Percentiles rank a stretch among this genome's conserved stretches.
Conservation (phyloP, 2,888 invertebrate species). For the Sarcophaga caerulescens region DNA sequence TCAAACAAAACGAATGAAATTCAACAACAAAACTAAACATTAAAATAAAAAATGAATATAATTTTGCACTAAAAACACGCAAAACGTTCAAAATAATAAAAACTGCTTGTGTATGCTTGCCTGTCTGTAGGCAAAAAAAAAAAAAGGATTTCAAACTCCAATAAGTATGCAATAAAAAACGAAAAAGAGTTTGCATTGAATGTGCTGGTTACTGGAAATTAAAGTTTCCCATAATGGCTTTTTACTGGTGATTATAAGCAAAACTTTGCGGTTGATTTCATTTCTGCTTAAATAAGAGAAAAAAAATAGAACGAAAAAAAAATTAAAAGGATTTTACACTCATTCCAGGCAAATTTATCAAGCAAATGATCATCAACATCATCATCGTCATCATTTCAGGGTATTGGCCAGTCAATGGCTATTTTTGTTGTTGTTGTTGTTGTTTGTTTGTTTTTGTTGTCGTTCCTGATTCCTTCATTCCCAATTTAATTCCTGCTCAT, state of each 20-base stretch:
- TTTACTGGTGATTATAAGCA: constrained; percentile 62
- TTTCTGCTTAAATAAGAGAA: constrained; percentile 41
- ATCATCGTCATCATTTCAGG: constrained; percentile 33
- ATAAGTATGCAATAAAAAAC: no score
- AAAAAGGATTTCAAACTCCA: constrained; percentile 24
- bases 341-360: constrained; percentile 28
- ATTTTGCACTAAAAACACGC: constrained; percentile 59
- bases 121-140: not conserved
- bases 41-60: constrained; percentile 35
- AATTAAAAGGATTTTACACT: constrained; percentile 39
- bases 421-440: constrained; percentile 25
- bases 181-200: not conserved
- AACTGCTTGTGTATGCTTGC: not conserved
- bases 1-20: constrained; percentile 30
- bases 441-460: not conserved
- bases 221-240: constrained; percentile 62
- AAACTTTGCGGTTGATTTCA: constrained; percentile 66
- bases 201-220: constrained; percentile 52
- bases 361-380: constrained; percentile 50
- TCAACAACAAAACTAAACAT: constrained; percentile 3
- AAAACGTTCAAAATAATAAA: constrained; percentile 10
- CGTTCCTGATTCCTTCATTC: constrained; percentile 34
- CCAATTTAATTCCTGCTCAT: constrained; percentile 49
- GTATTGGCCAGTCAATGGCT: constrained; percentile 58
- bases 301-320: not conserved